A percentile compares a stretch with the other conserved stretches of the same genome.
Conservation (phyloP, 1,140 invertebrate species). For the Ostrea edulis region DNA sequence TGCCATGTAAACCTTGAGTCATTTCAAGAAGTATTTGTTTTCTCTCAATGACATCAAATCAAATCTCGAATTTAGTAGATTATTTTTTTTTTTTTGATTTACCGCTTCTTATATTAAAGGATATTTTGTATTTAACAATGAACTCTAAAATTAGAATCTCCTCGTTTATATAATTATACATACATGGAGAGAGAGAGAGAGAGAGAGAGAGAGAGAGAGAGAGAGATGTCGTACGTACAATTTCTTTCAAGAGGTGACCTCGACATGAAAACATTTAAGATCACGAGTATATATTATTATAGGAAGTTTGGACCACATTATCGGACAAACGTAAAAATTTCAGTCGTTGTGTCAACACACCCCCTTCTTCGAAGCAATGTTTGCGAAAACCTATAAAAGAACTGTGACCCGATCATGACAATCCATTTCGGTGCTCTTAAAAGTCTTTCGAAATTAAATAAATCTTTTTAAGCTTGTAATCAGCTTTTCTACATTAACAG, state of each 20-base stretch:
- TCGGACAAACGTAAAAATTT: background rate
- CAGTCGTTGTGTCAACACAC: conserved; percentile 7
- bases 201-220: no score
- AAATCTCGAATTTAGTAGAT: no score
- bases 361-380: background rate
- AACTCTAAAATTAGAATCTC: no score
- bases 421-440: background rate
- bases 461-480: background rate
- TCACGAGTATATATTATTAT: conserved; percentile 9
- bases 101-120: no score
- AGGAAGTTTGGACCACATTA: conserved; percentile 4
- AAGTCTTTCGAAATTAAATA: conserved; percentile 15
- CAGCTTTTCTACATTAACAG: conserved; percentile 13
- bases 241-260: background rate
- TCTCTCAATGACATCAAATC: no score
- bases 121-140: no score
- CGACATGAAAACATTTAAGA: background rate
- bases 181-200: no score
- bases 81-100: no score
- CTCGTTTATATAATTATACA: no score
- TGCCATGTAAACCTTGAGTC: background rate
- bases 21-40: background rate
- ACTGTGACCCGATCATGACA: background rate
- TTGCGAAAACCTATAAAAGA: background rate
- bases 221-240: background rate